Percentiles rank a stretch among this genome's conserved stretches.
Conservation (phyloP, 2,797 vertebrate genomes). For the Decapterus maruadsi region DNA sequence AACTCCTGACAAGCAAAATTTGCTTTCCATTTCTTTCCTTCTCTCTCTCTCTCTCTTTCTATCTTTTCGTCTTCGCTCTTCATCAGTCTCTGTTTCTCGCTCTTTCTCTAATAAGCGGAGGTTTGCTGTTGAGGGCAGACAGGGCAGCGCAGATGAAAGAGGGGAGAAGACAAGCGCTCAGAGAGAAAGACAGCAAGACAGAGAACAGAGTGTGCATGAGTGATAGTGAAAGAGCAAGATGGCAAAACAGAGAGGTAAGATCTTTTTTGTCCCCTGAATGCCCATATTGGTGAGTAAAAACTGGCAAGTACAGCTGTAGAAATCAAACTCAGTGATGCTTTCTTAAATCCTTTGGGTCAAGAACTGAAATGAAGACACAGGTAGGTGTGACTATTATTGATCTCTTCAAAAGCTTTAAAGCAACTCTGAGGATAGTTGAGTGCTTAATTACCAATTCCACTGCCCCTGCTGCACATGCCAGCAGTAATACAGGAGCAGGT, state of each 20-base stretch:
- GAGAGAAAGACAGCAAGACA: conserved; percentile 52
- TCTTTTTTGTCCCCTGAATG: conserved; percentile 18
- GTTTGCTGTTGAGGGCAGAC: conserved; percentile 66
- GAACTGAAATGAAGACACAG: not conserved
- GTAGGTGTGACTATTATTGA: not conserved
- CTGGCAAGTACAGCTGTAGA: not conserved
- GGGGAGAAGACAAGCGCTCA: conserved; percentile 47
- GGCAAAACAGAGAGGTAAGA: conserved; percentile 29
- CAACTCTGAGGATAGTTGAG: not conserved
- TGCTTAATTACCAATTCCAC: not conserved
- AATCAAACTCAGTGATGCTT: conserved; percentile 12
- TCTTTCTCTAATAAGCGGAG: conserved; percentile 73
- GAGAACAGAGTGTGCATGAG: conserved; percentile 16
- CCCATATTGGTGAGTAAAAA: conserved; percentile 20
- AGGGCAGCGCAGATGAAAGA: conserved; percentile 62
- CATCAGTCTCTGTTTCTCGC: conserved; percentile 67
- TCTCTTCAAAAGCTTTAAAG: not conserved
- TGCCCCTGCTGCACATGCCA: not conserved
- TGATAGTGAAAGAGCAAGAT: conserved; percentile 30
- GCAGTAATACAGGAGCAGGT: not conserved
- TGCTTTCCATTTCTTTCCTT: conserved; percentile 63
- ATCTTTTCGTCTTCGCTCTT: conserved; percentile 54
- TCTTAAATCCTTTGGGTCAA: conserved; percentile 1
- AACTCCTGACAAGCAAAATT: conserved; percentile 79
- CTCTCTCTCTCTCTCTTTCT: conserved; percentile 57